A percentile compares a stretch with the other conserved stretches of the same genome.
phyloP scores from a whole-genome alignment of 2,797 vertebrate species.

The Gobio occitaniae region DNA sequence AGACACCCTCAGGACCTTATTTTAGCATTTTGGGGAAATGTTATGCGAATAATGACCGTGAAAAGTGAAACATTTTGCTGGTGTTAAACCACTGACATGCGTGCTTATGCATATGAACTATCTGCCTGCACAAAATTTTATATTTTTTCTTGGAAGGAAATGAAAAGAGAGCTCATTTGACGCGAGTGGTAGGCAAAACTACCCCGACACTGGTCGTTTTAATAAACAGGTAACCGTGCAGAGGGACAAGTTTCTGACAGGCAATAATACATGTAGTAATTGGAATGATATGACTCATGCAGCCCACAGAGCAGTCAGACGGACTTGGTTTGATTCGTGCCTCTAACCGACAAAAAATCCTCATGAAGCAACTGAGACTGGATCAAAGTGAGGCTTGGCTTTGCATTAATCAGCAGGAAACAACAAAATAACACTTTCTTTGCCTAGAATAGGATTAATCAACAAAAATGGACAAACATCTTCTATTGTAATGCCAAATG shows the following conservation, averaged over 20 bases:
- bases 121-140: neutral
- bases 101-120: neutral
- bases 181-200: neutral
- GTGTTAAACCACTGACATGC: constrained; percentile 13
- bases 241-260: constrained; percentile 33
- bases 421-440: constrained; percentile 1
- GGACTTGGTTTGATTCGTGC: constrained; percentile 23
- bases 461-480: neutral
- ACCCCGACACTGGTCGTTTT: neutral
- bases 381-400: constrained; percentile 36
- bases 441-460: constrained; percentile 9
- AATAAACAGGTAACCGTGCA: constrained; percentile 33
- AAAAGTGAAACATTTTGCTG: constrained; percentile 24
- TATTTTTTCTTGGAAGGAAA: neutral
- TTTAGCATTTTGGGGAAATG: constrained; percentile 35
- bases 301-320: constrained; percentile 42
- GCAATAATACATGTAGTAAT: constrained; percentile 52
- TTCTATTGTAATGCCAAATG: neutral
- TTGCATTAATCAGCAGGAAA: constrained; percentile 3
- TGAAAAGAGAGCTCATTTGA: constrained; percentile 39
- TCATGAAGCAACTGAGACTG: constrained; percentile 4
- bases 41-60: neutral
- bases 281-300: constrained; percentile 58
- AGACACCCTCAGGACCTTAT: constrained; percentile 32
- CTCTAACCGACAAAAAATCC: constrained; percentile 33